Conservation (phyloP, 2,797 vertebrate genomes). For the Chrosomus eos region DNA sequence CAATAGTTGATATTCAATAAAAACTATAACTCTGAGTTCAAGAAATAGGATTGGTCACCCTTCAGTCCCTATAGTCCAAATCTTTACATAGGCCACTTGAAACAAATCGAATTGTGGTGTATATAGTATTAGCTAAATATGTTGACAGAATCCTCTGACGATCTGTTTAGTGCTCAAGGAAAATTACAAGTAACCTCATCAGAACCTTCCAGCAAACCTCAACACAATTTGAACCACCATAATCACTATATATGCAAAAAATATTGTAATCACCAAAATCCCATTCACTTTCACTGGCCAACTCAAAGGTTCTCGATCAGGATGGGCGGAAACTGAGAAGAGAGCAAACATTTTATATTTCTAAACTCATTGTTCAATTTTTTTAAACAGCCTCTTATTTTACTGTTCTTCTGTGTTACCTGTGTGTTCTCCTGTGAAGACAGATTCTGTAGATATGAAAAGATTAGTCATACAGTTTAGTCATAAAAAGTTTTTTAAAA, state of each 20-base stretch:
- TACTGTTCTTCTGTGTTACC: no score
- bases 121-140: not conserved
- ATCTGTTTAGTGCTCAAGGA: no score
- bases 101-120: no score
- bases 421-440: no score
- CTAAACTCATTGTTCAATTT: not conserved
- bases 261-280: rapidly evolving
- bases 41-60: no score
- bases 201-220: not conserved
- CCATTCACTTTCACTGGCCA: not conserved
- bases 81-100: no score
- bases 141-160: not conserved
- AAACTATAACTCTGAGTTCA: no score
- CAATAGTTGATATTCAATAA: no score
- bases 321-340: not conserved
- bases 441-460: not conserved
- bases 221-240: not conserved
- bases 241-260: not conserved
- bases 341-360: not conserved
- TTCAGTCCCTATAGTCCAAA: no score
- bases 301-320: not conserved
- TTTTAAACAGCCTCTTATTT: no score
- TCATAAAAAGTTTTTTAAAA: not conserved
- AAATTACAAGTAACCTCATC: not conserved
- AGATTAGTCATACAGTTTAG: not conserved